phyloP scores from a whole-genome alignment of 1,140 invertebrate genomes.

The Phortica variegata region DNA sequence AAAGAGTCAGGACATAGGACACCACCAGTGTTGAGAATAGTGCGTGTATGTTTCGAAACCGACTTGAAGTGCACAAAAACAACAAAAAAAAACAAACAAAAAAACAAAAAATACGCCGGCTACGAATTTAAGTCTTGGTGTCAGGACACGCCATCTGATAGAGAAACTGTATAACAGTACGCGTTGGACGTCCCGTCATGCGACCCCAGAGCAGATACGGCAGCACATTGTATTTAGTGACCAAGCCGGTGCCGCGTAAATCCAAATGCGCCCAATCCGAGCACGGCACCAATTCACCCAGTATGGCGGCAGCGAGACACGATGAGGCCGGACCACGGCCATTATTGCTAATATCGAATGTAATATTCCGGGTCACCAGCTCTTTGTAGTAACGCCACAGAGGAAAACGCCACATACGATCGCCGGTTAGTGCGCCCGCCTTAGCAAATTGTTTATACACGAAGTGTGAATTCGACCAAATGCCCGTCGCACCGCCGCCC shows the following conservation, averaged over 20 bases:
- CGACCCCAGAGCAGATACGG: conserved; percentile 61
- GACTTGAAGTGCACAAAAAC: too few relatives aligned
- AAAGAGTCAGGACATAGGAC: too few relatives aligned
- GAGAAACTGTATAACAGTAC: conserved; percentile 62
- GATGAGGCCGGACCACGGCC: conserved; percentile 59
- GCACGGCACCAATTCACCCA: conserved; percentile 65
- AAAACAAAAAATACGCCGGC: too few relatives aligned
- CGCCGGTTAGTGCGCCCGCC: conserved; percentile 72
- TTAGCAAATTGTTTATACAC: conserved; percentile 64
- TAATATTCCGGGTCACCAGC: conserved; percentile 60
- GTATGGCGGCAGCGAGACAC: conserved; percentile 67
- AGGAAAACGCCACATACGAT: conserved; percentile 86
- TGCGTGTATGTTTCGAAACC: too few relatives aligned
- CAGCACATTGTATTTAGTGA: conserved; percentile 59
- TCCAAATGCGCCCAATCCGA: conserved; percentile 68
- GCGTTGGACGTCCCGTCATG: conserved; percentile 62
- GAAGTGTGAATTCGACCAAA: conserved; percentile 68
- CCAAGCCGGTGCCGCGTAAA: conserved; percentile 66
- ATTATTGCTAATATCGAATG: conserved; percentile 64
- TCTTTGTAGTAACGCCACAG: conserved; percentile 76
- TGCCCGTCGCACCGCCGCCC: conserved; percentile 73
- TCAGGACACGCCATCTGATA: conserved; percentile 58
- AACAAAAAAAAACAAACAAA: too few relatives aligned
- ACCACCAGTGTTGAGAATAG: too few relatives aligned
- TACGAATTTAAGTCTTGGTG: too few relatives aligned